These are phyloP conservation scores for Acronicta psi DNA, from an alignment of 2,888 invertebrate genomes.

Conservation along the genomic window DNA sequence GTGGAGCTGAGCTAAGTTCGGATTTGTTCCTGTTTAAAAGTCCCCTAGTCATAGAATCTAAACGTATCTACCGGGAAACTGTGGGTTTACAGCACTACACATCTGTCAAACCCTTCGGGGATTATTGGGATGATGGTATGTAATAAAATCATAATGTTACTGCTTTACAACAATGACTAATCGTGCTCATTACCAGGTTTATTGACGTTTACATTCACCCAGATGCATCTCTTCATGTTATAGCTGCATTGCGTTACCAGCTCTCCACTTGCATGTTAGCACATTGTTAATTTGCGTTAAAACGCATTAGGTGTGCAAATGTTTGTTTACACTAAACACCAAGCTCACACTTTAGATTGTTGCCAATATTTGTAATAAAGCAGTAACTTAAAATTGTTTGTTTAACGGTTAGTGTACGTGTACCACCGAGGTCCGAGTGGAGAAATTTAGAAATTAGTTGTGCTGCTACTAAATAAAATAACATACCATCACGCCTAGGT, in stretches of 20 bases:
- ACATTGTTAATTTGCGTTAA: conserved; percentile 44
- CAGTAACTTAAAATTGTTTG: conserved; percentile 40
- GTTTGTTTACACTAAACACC: conserved; percentile 43
- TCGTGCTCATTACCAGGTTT: conserved; percentile 8
- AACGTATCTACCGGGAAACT: too few species aligned
- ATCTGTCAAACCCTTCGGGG: too few species aligned
- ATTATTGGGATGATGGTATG: too few species aligned
- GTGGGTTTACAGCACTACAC: too few species aligned
- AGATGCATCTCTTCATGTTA: conserved; percentile 43
- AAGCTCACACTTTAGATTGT: conserved; percentile 40
- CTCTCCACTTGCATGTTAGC: conserved; percentile 23
- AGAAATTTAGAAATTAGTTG: conserved; percentile 16
- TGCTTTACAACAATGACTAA: conserved; percentile 12
- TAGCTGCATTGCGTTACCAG: conserved; percentile 33
- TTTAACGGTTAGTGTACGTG: conserved; percentile 10
- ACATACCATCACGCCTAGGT: too few species aligned
- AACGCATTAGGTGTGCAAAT: conserved; percentile 52
- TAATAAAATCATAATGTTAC: too few species aligned
- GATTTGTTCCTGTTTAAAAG: too few species aligned
- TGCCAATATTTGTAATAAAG: conserved; percentile 45
- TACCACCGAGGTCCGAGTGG: conserved; percentile 22
- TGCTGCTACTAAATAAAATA: too few species aligned
- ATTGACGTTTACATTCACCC: conserved; percentile 20
- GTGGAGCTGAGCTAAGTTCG: too few species aligned
- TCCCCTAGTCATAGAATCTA: too few species aligned